Evolutionary conservation across 2,888 invertebrate species (phyloP).

Genomic region (Heterodera filipjevi): DNA sequence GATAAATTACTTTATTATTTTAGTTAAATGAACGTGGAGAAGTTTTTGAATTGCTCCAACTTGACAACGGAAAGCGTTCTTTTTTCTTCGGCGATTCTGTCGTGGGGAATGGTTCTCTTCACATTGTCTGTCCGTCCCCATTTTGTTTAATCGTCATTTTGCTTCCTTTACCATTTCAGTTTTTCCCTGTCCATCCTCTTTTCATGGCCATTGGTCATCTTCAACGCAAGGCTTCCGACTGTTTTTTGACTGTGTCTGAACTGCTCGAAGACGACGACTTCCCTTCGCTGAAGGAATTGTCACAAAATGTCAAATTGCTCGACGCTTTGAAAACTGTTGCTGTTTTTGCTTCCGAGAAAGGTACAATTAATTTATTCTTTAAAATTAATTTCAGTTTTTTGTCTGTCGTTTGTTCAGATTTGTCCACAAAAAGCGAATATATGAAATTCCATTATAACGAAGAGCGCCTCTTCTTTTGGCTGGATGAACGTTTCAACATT

Average conservation of each 20-base stretch:
- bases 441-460: conserved; percentile 45
- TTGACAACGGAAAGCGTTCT: conserved; percentile 24
- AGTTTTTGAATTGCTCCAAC: conserved; percentile 13
- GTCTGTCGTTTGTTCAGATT: background rate
- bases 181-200: conserved; percentile 24
- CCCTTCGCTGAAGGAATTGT: background rate
- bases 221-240: background rate
- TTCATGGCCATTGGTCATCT: background rate
- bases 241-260: background rate
- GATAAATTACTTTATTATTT: background rate
- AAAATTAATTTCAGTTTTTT: background rate
- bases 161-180: background rate
- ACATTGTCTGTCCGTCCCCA: background rate
- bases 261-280: background rate
- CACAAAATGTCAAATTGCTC: background rate
- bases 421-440: background rate
- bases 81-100: conserved; percentile 23
- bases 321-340: conserved; percentile 8
- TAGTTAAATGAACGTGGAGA: conserved; percentile 21
- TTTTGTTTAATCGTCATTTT: background rate
- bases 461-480: conserved; percentile 50
- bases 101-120: conserved; percentile 12
- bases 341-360: conserved; percentile 3
- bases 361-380: background rate
- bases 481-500: conserved; percentile 42